Percentiles rank a stretch among this genome's conserved stretches.
Evolutionary conservation across 2,797 vertebrate genomes (phyloP).

Genomic region (Danionella dracula): DNA sequence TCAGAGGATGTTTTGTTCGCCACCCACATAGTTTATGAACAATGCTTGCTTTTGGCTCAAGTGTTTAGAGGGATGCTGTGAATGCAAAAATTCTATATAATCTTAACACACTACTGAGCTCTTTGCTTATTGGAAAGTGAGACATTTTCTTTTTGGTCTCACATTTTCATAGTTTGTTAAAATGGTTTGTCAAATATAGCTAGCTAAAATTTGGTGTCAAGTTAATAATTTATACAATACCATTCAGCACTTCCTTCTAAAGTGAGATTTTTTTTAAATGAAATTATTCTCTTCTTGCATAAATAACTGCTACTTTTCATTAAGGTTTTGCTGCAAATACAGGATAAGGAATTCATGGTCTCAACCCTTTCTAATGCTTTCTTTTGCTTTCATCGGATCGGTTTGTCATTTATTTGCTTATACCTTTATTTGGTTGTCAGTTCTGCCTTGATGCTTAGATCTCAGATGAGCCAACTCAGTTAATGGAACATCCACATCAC

Average conservation of each 20-base stretch:
- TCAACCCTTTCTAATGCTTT: conserved; percentile 15
- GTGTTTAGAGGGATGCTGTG: neutral
- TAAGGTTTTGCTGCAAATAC: too few species aligned
- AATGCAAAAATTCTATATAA: neutral
- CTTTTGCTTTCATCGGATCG: conserved; percentile 10
- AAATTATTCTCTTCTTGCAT: too few species aligned
- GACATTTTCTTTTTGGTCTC: too few species aligned
- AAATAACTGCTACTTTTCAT: too few species aligned
- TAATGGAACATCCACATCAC: conserved; percentile 13
- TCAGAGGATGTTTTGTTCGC: neutral
- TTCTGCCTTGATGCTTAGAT: conserved; percentile 14
- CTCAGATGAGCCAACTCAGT: conserved; percentile 22
- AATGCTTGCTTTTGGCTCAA: neutral
- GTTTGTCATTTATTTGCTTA: conserved; percentile 1
- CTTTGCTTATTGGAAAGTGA: too few species aligned
- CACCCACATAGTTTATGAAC: neutral
- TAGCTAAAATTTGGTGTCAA: too few species aligned
- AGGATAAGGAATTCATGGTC: too few species aligned
- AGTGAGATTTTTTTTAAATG: too few species aligned
- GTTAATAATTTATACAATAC: too few species aligned
- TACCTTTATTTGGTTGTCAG: neutral
- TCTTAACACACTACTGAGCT: neutral
- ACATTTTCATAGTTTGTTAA: too few species aligned
- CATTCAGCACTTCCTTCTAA: too few species aligned
- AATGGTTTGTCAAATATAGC: too few species aligned